phyloP scores from a whole-genome alignment of 2,888 invertebrate species.

The Teleogryllus oceanicus region DNA sequence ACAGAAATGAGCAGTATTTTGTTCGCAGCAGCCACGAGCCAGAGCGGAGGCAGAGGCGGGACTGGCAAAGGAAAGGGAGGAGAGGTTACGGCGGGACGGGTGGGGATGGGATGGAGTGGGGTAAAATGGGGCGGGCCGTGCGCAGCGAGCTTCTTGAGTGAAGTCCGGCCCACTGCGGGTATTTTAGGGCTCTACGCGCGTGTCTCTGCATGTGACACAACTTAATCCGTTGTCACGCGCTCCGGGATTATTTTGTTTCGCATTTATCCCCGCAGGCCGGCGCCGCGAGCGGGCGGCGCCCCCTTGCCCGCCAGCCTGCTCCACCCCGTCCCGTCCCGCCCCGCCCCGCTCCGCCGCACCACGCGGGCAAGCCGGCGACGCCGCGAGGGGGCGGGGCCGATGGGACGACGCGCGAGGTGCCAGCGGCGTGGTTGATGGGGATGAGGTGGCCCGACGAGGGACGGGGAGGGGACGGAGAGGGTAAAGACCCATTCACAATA shows the following conservation, averaged over 20 bases:
- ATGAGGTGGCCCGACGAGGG: too few relatives aligned
- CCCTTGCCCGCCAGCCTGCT: neutral
- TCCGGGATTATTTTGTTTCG: constrained; percentile 31
- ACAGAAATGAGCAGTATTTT: too few relatives aligned
- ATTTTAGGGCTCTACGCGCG: neutral
- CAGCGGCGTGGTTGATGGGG: neutral
- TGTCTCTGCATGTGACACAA: constrained; percentile 25
- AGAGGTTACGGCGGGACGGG: too few relatives aligned
- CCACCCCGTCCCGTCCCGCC: neutral
- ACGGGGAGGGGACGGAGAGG: too few relatives aligned
- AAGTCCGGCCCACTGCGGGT: neutral
- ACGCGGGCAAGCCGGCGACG: too few relatives aligned
- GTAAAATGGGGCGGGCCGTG: neutral
- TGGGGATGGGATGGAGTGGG: too few relatives aligned
- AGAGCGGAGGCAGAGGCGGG: too few relatives aligned
- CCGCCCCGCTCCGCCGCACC: too few relatives aligned
- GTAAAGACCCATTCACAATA: too few relatives aligned
- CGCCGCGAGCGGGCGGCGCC: neutral
- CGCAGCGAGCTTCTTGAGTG: neutral
- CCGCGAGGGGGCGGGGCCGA: too few relatives aligned
- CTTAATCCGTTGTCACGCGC: constrained; percentile 30
- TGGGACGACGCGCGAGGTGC: neutral
- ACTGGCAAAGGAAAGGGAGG: too few relatives aligned
- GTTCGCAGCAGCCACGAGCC: too few relatives aligned
- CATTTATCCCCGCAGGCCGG: constrained; percentile 3